Base-by-base conservation (phyloP, 2,113 vertebrate species). In the Coreoperca whiteheadi region DNA sequence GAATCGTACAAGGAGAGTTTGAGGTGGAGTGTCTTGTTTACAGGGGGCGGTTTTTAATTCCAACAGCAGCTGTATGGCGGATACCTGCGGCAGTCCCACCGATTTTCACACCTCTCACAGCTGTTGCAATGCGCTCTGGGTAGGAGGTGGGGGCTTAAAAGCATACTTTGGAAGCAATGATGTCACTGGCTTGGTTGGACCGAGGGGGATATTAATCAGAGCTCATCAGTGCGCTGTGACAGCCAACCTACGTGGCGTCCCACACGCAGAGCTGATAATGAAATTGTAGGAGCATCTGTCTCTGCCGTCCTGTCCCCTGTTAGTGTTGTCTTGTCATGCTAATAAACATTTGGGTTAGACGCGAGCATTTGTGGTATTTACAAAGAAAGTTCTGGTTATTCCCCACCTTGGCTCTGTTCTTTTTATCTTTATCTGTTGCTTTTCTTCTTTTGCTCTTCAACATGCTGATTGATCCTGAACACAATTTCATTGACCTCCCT, bases 231-330 rank as follows among this genome's bases (percentile, higher is more conserved):
- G 68, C 63, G 64, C 80, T 43, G 77, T 7, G 21, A 77, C 74
- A 61, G 82, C 72, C 82, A 28, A 37, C 86, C 79, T 70, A 70
- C 37, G 25, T 34, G 37, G 68, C 12, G 37, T 76, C 82, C 78
- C 91, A 82, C 89, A 88, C 83, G 88, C 76, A 4, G 87, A 91
- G 92, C 84, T 82, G 88, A 87, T 93, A 92, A 94, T 92, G 90
- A 92, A 89, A 88, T 53, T 63, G 66, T 80, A 34, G 67, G 78
- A 84, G 89, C 90, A 82, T 88, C 83, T 92, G 90, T 85, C 81
- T 72, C 50, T 78, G 72, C 68, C 77, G 73, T 78, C 70, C 57
- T 66, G 21, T 39, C 32, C 57, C 57, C 67, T 25, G 37, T 50
- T 59, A 14, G 14, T 68, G 30, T 77, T 43, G 43, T 77, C 34